Evolutionary conservation across 2,888 invertebrate species (phyloP), one percentile per base, ranked within the genome.

Genomic region (Erebia palarica): DNA sequence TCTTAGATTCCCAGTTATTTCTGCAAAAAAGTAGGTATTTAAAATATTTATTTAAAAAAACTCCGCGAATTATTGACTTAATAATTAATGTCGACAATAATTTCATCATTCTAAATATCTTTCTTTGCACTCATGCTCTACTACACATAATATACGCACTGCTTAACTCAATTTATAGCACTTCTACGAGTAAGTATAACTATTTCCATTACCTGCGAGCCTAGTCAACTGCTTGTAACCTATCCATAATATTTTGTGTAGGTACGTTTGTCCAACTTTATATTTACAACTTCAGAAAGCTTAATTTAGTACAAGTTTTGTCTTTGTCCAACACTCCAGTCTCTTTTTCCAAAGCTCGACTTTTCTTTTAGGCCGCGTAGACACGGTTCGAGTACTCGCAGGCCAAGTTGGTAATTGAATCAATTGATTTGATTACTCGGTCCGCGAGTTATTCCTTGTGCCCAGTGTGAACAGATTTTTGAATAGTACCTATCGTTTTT

Each of bases 241-340:
- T 2, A 3, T 3, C 3, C 3, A n/a, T n/a, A 73, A 71, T 70
- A 68, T 75, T 73, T 4, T 21, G 27, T 70, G 73, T 73, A 1
- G 3, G 71, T 73, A 72, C 57, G 53, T 61, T 59, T 61, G 53
- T 58, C 64, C 66, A 72, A 71, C 65, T 75, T 70, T 58, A 44
- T 61, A 68, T 70, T 51, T 55, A 47, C 18, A 66, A 71, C 68
- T 66, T 68, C 36, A 70, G 70, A 68, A 70, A 68, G 69, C 73
- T 70, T 75, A 75, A 76, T 75, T 76, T 70, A 70, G 74, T 73
- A 75, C 70, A 74, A 73, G 71, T 49, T 73, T 69, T 68, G 72
- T 57, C 71, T 72, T 75, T 69, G 74, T 74, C 71, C 69, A 60
- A 58, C 47, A 65, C 55, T 53, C 60, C 63, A 11, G 18, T 44